phyloP scores from a whole-genome alignment of 1,140 invertebrate genomes.

The Lucilia cuprina region DNA sequence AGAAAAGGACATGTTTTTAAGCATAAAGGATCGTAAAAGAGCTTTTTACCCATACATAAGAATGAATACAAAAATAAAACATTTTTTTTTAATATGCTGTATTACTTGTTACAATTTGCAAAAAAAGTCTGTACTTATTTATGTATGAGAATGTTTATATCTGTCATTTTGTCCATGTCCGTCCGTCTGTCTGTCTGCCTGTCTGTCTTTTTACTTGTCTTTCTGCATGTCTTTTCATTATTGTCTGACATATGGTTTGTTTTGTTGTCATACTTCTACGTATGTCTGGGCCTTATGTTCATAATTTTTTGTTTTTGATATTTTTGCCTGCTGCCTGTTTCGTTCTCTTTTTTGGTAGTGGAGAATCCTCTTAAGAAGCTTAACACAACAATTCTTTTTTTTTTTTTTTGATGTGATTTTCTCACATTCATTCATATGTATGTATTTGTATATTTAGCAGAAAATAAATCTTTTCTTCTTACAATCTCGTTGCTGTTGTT shows the following conservation, averaged over 20 bases:
- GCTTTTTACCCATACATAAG: too few species aligned
- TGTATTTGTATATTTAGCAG: not conserved
- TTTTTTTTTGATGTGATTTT: conserved; percentile 13
- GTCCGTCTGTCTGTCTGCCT: too few species aligned
- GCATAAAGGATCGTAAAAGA: not conserved
- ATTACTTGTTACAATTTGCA: not conserved
- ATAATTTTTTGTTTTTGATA: not conserved
- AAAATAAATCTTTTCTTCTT: conserved; percentile 8
- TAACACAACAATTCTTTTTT: not conserved
- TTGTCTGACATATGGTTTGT: not conserved
- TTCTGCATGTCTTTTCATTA: too few species aligned
- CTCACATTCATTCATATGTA: not conserved
- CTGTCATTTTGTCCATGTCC: not conserved
- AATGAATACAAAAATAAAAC: not conserved
- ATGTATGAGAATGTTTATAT: not conserved
- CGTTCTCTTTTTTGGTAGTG: not conserved
- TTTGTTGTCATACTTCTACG: not conserved
- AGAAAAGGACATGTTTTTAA: not conserved
- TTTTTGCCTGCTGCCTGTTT: not conserved
- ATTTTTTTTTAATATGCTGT: not conserved
- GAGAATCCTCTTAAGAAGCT: conserved; percentile 2
- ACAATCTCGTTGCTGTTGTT: not conserved
- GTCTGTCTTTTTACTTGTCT: too few species aligned
- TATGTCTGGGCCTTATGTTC: not conserved
- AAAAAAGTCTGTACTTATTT: not conserved